A percentile compares a stretch with the other conserved stretches of the same genome.
phyloP scores from a whole-genome alignment of 2,888 invertebrate genomes.

The Andrena minutula region DNA sequence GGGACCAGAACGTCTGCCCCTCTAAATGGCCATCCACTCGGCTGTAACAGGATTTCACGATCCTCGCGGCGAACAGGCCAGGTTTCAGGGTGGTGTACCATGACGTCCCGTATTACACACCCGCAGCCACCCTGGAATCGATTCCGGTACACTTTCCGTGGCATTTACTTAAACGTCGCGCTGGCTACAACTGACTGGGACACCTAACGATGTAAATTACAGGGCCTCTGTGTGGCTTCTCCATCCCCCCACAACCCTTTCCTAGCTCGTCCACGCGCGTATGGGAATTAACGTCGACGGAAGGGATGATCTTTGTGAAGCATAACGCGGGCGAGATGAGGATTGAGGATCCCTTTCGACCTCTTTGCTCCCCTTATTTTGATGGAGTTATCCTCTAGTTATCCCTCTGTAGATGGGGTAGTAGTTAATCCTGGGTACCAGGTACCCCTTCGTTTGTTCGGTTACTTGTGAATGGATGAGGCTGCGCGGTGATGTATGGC shows the following conservation, averaged over 20 bases:
- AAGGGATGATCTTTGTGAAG: slow-evolving; percentile 13
- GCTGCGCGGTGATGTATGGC: no score
- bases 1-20: slow-evolving; percentile 56
- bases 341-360: not conserved
- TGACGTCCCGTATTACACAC: slow-evolving; percentile 57
- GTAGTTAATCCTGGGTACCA: no score
- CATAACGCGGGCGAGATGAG: slow-evolving; percentile 4
- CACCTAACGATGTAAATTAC: slow-evolving; percentile 51
- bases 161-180: slow-evolving; percentile 50
- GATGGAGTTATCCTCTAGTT: no score
- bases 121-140: slow-evolving; percentile 46
- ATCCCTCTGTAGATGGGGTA: no score
- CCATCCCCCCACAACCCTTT: not conserved
- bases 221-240: slow-evolving; percentile 13
- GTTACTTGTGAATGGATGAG: not conserved
- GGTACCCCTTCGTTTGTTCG: no score
- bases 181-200: slow-evolving; percentile 16
- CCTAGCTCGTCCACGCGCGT: not conserved
- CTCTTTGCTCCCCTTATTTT: no score
- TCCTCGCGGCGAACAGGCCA: slow-evolving; percentile 61
- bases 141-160: slow-evolving; percentile 37
- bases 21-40: slow-evolving; percentile 63
- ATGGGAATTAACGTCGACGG: slow-evolving; percentile 31
- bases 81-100: slow-evolving; percentile 18
- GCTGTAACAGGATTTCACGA: slow-evolving; percentile 71